Conservation (phyloP, 2,888 invertebrate genomes). For the Synergus laeviventris region DNA sequence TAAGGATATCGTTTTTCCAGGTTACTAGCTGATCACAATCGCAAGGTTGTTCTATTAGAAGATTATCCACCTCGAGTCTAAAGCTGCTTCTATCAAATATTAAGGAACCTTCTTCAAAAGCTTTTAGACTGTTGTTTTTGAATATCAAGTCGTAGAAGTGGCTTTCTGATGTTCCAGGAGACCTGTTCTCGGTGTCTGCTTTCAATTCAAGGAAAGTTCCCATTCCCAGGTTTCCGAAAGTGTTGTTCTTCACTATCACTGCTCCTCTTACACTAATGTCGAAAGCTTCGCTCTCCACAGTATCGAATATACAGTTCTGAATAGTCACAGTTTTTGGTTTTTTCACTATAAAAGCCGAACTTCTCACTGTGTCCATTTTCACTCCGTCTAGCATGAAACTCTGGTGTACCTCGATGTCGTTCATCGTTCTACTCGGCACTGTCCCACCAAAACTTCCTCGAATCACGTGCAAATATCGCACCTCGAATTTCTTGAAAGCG, state of each 20-base stretch:
- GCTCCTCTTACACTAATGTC: slow-evolving; percentile 80
- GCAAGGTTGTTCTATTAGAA: slow-evolving; percentile 80
- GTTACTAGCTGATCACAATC: slow-evolving; percentile 77
- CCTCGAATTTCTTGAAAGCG: slow-evolving; percentile 88
- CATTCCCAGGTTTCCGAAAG: slow-evolving; percentile 78
- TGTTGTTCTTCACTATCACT: slow-evolving; percentile 83
- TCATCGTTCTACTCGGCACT: slow-evolving; percentile 84
- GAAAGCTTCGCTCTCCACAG: slow-evolving; percentile 82
- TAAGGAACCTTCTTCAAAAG: slow-evolving; percentile 79
- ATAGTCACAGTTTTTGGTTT: slow-evolving; percentile 81
- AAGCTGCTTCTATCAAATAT: slow-evolving; percentile 79
- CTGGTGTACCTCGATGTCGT: slow-evolving; percentile 84
- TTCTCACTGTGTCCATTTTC: slow-evolving; percentile 80
- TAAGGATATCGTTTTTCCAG: slow-evolving; percentile 71
- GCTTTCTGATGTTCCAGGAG: slow-evolving; percentile 73
- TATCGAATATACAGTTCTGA: slow-evolving; percentile 79
- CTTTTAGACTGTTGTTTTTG: slow-evolving; percentile 81
- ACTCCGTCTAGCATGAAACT: slow-evolving; percentile 83
- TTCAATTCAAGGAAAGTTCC: slow-evolving; percentile 81
- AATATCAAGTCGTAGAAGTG: slow-evolving; percentile 78
- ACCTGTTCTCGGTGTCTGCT: slow-evolving; percentile 76
- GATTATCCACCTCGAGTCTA: slow-evolving; percentile 78
- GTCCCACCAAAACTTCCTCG: slow-evolving; percentile 79
- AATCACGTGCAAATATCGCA: slow-evolving; percentile 81
- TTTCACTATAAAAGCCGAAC: slow-evolving; percentile 83